These are phyloP conservation scores for Cetonia aurata DNA, from an alignment of 2,888 invertebrate genomes.

Conservation along the genomic window DNA sequence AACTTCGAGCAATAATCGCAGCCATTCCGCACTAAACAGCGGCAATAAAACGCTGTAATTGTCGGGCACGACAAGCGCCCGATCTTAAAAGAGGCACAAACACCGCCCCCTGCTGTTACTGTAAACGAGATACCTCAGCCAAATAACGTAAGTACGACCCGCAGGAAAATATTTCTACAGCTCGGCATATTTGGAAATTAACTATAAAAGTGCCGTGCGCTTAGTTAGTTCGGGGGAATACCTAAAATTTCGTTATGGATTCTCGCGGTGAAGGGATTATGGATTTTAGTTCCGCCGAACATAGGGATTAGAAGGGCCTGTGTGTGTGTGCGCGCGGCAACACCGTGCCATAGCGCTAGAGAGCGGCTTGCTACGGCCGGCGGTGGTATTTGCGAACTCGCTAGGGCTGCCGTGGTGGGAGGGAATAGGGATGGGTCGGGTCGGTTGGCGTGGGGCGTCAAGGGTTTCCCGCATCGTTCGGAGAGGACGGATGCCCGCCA, in stretches of 20 bases:
- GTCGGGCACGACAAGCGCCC: neutral
- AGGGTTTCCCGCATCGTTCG: conserved; percentile 48
- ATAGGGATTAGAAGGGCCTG: conserved; percentile 61
- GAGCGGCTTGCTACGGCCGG: conserved; percentile 54
- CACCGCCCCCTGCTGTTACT: neutral
- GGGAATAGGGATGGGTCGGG: conserved; percentile 45
- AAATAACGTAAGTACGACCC: conserved; percentile 2
- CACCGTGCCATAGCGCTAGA: conserved; percentile 15
- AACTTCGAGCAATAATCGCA: conserved; percentile 8
- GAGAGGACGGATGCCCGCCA: conserved; percentile 52
- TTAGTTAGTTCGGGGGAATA: conserved; percentile 44
- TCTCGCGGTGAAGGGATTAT: conserved; percentile 57
- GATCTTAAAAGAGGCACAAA: neutral
- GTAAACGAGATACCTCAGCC: neutral
- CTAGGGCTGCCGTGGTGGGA: conserved; percentile 46
- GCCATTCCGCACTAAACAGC: conserved; percentile 1
- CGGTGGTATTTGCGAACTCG: conserved; percentile 58
- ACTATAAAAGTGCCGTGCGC: conserved; percentile 31
- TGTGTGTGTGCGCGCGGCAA: conserved; percentile 51
- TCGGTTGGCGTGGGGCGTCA: conserved; percentile 48
- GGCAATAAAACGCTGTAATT: conserved; percentile 9
- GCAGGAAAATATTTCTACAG: conserved; percentile 15
- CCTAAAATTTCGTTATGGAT: conserved; percentile 53
- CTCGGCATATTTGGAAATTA: conserved; percentile 30
- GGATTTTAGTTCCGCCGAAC: conserved; percentile 60